phyloP scores from a whole-genome alignment of 2,888 invertebrate genomes.

The Cerceris rybyensis region DNA sequence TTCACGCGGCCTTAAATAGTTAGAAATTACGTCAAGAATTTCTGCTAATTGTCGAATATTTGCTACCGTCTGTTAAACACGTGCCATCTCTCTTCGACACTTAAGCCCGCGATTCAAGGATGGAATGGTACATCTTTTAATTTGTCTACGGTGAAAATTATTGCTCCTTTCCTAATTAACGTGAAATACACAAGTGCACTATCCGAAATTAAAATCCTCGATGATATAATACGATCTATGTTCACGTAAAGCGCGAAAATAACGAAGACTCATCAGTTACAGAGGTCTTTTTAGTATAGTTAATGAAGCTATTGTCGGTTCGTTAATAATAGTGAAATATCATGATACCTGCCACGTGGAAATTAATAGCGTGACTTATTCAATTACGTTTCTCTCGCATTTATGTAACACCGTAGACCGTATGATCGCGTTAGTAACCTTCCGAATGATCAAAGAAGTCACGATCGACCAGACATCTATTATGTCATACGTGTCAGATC shows the following conservation, averaged over 20 bases:
- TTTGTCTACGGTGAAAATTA: too few relatives aligned
- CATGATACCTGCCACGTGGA: not conserved
- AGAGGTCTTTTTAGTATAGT: too few relatives aligned
- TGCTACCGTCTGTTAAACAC: too few relatives aligned
- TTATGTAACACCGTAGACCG: not conserved
- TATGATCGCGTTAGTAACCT: not conserved
- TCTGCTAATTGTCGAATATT: not conserved
- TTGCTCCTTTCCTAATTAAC: too few relatives aligned
- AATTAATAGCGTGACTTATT: not conserved
- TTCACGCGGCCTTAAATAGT: not conserved
- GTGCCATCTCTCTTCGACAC: too few relatives aligned
- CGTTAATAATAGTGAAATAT: not conserved
- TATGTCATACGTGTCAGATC: not conserved
- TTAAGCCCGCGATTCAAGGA: too few relatives aligned
- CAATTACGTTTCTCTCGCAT: not conserved
- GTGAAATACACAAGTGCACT: too few relatives aligned
- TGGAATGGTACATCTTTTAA: too few relatives aligned
- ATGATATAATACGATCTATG: too few relatives aligned
- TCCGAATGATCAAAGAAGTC: not conserved
- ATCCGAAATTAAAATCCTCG: too few relatives aligned
- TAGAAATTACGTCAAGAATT: slow-evolving; percentile 10
- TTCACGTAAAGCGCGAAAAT: too few relatives aligned
- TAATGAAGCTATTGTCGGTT: not conserved
- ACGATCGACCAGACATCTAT: not conserved
- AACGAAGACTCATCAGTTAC: too few relatives aligned